These are phyloP conservation scores for Ceyx cyanopectus DNA, from an alignment of 2,113 vertebrate genomes.

Conservation along the genomic window DNA sequence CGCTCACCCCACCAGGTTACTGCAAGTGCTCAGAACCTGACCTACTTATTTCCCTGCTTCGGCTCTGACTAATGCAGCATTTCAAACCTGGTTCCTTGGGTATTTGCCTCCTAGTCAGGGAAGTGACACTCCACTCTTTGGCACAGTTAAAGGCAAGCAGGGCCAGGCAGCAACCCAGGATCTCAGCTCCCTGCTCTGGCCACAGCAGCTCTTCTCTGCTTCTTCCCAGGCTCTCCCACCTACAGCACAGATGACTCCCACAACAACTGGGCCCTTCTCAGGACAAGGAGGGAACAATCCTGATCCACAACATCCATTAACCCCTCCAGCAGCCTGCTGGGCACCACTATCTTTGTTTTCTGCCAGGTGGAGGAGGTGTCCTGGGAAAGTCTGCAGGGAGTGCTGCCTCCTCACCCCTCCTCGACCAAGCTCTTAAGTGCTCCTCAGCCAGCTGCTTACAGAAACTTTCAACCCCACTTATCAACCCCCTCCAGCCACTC, in stretches of 20 bases:
- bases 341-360: not conserved
- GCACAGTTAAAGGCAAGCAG: not conserved
- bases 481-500: conserved; percentile 13
- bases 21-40: not conserved
- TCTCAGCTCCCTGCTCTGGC: not conserved
- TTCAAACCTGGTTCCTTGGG: not conserved
- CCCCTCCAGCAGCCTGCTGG: not conserved
- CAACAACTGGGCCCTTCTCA: not conserved
- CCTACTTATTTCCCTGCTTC: not conserved
- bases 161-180: not conserved
- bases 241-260: not conserved
- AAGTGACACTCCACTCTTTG: not conserved
- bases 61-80: not conserved
- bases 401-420: not conserved
- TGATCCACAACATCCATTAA: not conserved
- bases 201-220: fast-evolving
- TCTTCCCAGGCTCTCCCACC: not conserved
- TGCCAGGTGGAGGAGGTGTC: not conserved
- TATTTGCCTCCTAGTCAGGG: not conserved
- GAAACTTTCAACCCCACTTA: not conserved
- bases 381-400: not conserved
- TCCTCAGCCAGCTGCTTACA: not conserved
- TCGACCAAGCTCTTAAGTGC: not conserved
- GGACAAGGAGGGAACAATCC: not conserved
- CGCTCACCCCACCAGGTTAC: not conserved